Evolutionary conservation across 2,797 vertebrate species (phyloP).

Genomic region (Pipistrellus pygmaeus): DNA sequence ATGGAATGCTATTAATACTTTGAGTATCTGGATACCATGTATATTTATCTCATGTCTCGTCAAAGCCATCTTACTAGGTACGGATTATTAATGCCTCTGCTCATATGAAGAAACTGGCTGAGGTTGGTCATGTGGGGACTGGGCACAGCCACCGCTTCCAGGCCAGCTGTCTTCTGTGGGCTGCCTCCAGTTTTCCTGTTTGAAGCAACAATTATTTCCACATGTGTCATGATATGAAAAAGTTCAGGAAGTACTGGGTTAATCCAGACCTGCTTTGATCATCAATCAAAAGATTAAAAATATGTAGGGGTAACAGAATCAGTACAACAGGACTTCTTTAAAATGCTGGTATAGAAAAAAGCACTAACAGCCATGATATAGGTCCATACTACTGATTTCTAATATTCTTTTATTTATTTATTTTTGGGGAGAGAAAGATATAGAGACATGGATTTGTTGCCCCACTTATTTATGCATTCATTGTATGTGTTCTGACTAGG

Average conservation of each 20-base stretch:
- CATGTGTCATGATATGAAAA: neutral
- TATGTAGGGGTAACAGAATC: neutral
- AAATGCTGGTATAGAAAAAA: neutral
- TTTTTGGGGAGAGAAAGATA: neutral
- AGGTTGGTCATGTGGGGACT: neutral
- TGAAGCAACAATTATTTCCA: neutral
- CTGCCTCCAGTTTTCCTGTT: neutral
- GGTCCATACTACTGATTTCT: neutral
- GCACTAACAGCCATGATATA: neutral
- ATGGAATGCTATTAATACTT: neutral
- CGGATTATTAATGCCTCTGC: neutral
- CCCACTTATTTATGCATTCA: neutral
- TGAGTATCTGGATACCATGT: neutral
- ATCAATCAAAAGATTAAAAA: slow-evolving; percentile 18
- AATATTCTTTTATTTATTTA: neutral
- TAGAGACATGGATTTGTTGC: neutral
- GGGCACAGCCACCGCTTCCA: neutral
- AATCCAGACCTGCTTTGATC: neutral
- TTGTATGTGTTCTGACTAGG: neutral
- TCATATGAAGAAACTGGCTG: neutral
- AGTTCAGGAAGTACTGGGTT: neutral
- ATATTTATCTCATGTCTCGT: neutral
- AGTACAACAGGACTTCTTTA: neutral
- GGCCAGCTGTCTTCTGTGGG: neutral
- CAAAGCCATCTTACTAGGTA: neutral